A percentile compares a stretch with the other conserved stretches of the same genome.
Evolutionary conservation across 2,797 vertebrate species (phyloP).

Genomic region (Pangasius djambal): DNA sequence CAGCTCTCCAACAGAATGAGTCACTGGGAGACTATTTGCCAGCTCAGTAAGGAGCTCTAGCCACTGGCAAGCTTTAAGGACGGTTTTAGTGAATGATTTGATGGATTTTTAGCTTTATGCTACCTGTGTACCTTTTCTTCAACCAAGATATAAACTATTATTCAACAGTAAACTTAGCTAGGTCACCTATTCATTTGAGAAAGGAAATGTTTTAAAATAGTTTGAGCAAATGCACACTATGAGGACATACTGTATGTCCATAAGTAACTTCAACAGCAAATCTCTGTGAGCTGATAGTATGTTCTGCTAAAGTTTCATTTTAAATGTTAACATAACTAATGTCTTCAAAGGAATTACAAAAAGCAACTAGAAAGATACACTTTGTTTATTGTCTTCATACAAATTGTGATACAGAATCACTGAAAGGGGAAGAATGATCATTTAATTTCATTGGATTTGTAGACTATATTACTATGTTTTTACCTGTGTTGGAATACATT

Average conservation of each 20-base stretch:
- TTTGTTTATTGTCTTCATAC: neutral
- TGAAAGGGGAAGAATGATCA: neutral
- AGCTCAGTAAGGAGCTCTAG: conserved; percentile 12
- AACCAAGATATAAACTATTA: conserved; percentile 2
- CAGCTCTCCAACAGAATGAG: conserved; percentile 44
- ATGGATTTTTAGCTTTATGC: neutral
- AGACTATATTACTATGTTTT: neutral
- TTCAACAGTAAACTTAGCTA: neutral
- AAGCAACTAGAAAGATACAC: neutral
- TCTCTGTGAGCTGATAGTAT: neutral
- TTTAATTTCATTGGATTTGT: neutral
- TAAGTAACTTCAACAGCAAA: neutral
- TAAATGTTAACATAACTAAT: neutral
- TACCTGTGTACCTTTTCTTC: neutral
- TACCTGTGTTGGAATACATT: neutral
- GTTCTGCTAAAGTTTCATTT: neutral
- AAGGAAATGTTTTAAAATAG: neutral
- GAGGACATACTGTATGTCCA: neutral
- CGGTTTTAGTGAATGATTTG: neutral
- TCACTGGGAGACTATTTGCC: conserved; percentile 43
- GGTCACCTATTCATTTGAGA: neutral
- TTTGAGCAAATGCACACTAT: neutral
- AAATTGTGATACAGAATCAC: neutral
- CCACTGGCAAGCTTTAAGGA: neutral
- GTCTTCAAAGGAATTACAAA: neutral